Evolutionary conservation across 2,797 vertebrate genomes (phyloP), one percentile per base, ranked within the genome.

Genomic region (Botia almorhae): DNA sequence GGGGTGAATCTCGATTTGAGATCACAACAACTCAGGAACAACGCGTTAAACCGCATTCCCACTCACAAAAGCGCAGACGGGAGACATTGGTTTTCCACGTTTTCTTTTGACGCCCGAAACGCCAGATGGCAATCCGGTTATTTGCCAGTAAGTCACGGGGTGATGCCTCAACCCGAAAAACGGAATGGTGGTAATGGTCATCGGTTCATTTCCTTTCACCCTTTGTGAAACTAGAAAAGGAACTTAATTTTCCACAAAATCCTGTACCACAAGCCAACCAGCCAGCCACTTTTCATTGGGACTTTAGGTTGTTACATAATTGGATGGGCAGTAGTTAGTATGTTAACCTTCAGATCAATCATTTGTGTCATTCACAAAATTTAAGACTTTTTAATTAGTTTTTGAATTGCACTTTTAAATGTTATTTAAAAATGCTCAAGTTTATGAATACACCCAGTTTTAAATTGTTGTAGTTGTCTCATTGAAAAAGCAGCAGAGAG

Each of bases 1-100:
- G 69, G 43, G 77, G 55, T 76, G 80, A 61, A 81, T 78, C 69
- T 72, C 55, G 58, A 67, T 77, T 74, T 60, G 50, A 60, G 70
- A 55, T 56, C 73, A 70, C 13, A 81, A 29, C 60, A 82, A 74
- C 82, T 67, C 82, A 26, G 2, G 23, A 26, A 26, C 23, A 43
- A 51, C 56, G 19, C 23, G 65, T 69, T 60, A 69, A 83, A 76
- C 60, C 70, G 58, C 69, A 65, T 68, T 74, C 26, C 43, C 43
- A 2, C 43, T 77, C 19, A 39, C 69, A 29, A 56, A 77, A 58
- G 55, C 39, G 29, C 33, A 23, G 29, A 23, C 36, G 39, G 39
- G 43, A 46, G 14, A 33, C 43, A 16, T 72, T 48, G 0, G 17
- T 64, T 39, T n/a, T 43, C 1, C 56, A 58, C 61, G 36, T 67